Conservation (phyloP, 2,113 vertebrate species). For the Nannobrachium achirus region DNA sequence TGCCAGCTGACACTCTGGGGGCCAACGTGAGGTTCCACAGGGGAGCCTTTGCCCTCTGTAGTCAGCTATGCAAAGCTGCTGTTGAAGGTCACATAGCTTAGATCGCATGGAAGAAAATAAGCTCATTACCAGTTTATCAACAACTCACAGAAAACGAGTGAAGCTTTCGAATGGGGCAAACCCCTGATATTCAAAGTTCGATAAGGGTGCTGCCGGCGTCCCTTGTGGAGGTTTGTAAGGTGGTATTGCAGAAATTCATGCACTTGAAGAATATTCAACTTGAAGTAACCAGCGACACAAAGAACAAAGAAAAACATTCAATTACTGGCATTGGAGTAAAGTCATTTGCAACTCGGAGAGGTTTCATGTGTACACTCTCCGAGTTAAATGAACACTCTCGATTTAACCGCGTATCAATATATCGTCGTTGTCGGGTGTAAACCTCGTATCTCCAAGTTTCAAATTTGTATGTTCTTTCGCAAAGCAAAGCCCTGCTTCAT, state of each 20-base stretch:
- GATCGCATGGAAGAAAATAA: conserved; percentile 46
- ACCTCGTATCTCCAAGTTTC: too few relatives aligned
- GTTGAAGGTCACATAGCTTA: conserved; percentile 51
- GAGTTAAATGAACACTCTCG: too few relatives aligned
- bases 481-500: too few relatives aligned
- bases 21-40: conserved; percentile 32
- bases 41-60: conserved; percentile 41
- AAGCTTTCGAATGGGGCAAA: conserved; percentile 65
- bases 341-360: neutral
- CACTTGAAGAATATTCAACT: too few relatives aligned
- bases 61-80: conserved; percentile 42
- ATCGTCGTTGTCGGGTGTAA: too few relatives aligned
- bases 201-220: conserved; percentile 56
- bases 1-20: conserved; percentile 32
- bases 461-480: too few relatives aligned
- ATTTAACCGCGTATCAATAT: too few relatives aligned
- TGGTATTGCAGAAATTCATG: conserved; percentile 52
- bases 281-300: too few relatives aligned
- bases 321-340: neutral
- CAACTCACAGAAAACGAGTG: conserved; percentile 47
- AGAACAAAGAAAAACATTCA: too few relatives aligned
- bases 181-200: conserved; percentile 56
- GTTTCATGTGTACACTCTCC: too few relatives aligned
- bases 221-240: conserved; percentile 45
- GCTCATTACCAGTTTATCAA: conserved; percentile 61